Evolutionary conservation across 2,113 vertebrate species (phyloP).

Genomic region (Grus americana): DNA sequence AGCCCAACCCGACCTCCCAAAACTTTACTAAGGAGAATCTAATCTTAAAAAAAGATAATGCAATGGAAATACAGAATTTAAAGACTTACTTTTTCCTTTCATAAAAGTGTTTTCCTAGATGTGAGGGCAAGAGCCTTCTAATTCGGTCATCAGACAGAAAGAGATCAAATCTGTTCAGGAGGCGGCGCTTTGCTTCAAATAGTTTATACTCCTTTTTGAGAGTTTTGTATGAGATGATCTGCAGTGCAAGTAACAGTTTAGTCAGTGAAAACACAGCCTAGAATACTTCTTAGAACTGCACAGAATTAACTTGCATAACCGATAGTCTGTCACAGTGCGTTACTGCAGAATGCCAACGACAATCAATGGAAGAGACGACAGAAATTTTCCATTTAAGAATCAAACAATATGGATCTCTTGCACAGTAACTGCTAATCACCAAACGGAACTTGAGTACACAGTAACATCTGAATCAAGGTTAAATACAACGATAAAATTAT

Average conservation of each 20-base stretch:
- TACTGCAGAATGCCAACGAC: neutral
- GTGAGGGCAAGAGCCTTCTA: conserved; percentile 82
- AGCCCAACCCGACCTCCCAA: neutral
- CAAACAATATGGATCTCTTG: neutral
- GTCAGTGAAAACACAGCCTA: neutral
- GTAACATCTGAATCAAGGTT: neutral
- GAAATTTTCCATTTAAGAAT: neutral
- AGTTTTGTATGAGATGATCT: conserved; percentile 85
- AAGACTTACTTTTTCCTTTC: conserved; percentile 81
- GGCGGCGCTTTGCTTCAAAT: conserved; percentile 84
- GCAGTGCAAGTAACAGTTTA: neutral
- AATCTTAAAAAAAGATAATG: neutral
- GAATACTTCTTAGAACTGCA: neutral
- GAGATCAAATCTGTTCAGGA: conserved; percentile 83
- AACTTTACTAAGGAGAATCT: neutral
- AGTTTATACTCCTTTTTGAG: conserved; percentile 88
- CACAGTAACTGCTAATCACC: neutral
- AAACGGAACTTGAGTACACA: neutral
- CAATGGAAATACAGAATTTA: neutral
- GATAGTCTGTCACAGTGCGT: no score
- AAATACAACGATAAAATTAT: neutral
- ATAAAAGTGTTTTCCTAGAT: conserved; percentile 90
- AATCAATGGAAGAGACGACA: neutral
- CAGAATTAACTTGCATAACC: neutral
- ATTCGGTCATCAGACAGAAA: conserved; percentile 87